Evolutionary conservation across 2,113 vertebrate genomes (phyloP), one percentile per base, ranked within the genome.

Genomic region (Corynorhinus townsendii): DNA sequence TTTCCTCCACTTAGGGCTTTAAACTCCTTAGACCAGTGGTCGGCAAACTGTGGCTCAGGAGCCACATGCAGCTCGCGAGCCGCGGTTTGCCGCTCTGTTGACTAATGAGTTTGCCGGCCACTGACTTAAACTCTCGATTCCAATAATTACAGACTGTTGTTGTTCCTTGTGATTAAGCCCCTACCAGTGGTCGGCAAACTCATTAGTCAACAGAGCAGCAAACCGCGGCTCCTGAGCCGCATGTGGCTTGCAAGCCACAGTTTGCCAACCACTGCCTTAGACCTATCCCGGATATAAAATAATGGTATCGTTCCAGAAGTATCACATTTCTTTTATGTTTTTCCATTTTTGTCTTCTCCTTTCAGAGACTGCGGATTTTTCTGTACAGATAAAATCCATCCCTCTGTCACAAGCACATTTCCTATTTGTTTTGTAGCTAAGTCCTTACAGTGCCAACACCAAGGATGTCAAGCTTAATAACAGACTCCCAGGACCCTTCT

Each of bases 331-430:
- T 76, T 88, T 85, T 75, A 73, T 11, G 52, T 26, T 83, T 5
- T 69, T 83, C 0, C 35, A 59, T 73, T 33, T 90, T 56, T 79
- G 81, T 3, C 3, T 3, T 56, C 5, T 43, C 1, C 33, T 90
- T 92, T 75, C 28, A 83, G 35, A 40, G 22, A 5, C 7, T 54
- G 3, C 10, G 2, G 5, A 43, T 38, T 96, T 96, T 93, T 97
- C 40, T 84, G 19, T 49, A 59, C 8, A 95, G 94, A 94, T 84
- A 79, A 75, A 91, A 83, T n/a, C 24, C 16, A 89, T 52, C 94
- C 69, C 54, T 92, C 16, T 59, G 12, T 86, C 69, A 38, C 1
- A 59, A 47, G 7, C 28, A 89, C 49, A 24, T 66, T 83, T 83
- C 40, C 20, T 91, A 30, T 75, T 64, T 86, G 28, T 91, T 92